phyloP scores from a whole-genome alignment of 1,140 invertebrate genomes.

The Drosophila varians region DNA sequence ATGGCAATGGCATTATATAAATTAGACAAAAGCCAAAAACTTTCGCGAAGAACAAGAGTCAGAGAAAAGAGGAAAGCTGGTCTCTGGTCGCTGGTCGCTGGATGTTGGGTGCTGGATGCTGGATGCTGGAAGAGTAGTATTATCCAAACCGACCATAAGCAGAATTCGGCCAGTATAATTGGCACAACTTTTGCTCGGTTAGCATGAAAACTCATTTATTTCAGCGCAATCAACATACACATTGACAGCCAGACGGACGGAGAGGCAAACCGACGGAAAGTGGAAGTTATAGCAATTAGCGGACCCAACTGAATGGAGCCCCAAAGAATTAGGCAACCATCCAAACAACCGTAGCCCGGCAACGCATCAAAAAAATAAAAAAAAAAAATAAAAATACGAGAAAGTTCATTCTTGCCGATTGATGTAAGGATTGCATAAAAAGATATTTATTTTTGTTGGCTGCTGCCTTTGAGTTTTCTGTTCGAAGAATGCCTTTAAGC shows the following conservation, averaged over 20 bases:
- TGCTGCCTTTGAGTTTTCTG: neutral
- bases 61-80: too few relatives aligned
- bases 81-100: too few relatives aligned
- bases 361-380: slow-evolving; percentile 1
- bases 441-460: slow-evolving; percentile 10
- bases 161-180: slow-evolving; percentile 35
- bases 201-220: slow-evolving; percentile 63
- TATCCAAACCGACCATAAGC: slow-evolving; percentile 7
- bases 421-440: slow-evolving; percentile 12
- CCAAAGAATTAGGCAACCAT: slow-evolving; percentile 33
- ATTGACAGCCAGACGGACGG: neutral
- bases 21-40: slow-evolving; percentile 40
- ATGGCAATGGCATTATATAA: slow-evolving; percentile 51
- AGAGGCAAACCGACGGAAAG: slow-evolving; percentile 19
- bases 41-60: slow-evolving; percentile 15
- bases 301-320: slow-evolving; percentile 35
- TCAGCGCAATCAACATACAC: slow-evolving; percentile 34
- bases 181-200: slow-evolving; percentile 45
- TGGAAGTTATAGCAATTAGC: slow-evolving; percentile 59
- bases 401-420: slow-evolving; percentile 9
- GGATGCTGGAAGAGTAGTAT: too few relatives aligned
- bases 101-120: too few relatives aligned
- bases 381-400: neutral
- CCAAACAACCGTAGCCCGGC: slow-evolving; percentile 22
- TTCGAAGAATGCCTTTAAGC: neutral